phyloP scores from a whole-genome alignment of 2,888 invertebrate species.

The Hyppa rectilinea region DNA sequence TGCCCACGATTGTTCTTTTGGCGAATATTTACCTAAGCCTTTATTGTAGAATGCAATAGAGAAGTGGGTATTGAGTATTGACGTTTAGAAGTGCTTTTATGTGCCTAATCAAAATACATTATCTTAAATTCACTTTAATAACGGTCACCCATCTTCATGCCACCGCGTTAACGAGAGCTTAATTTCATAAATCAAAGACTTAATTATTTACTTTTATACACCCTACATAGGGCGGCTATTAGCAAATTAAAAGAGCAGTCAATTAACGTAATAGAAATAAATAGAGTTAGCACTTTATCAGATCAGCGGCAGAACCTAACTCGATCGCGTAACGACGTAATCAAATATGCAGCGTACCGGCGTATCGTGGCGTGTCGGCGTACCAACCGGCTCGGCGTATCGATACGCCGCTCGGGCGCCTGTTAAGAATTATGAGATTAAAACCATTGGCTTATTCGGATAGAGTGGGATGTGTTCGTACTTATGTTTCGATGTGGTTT shows the following conservation, averaged over 20 bases:
- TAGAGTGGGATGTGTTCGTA: conserved; percentile 27
- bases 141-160: neutral
- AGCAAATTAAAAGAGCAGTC: conserved; percentile 39
- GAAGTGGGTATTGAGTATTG: too few relatives aligned
- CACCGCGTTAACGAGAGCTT: neutral
- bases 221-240: neutral
- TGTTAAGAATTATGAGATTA: conserved; percentile 63
- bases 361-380: conserved; percentile 35
- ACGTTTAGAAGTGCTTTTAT: too few relatives aligned
- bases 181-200: neutral
- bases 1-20: too few relatives aligned
- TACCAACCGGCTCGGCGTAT: conserved; percentile 34
- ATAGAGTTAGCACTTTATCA: conserved; percentile 55
- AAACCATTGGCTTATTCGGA: conserved; percentile 48
- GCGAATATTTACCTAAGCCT: too few relatives aligned
- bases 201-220: conserved; percentile 32
- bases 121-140: too few relatives aligned
- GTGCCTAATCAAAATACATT: too few relatives aligned
- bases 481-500: conserved; percentile 34
- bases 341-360: conserved; percentile 61
- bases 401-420: conserved; percentile 35
- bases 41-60: too few relatives aligned
- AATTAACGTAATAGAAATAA: conserved; percentile 56
- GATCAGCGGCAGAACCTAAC: conserved; percentile 56
- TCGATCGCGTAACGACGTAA: conserved; percentile 63